Evolutionary conservation across 2,113 vertebrate species (phyloP).

Genomic region (Uropsilus gracilis): DNA sequence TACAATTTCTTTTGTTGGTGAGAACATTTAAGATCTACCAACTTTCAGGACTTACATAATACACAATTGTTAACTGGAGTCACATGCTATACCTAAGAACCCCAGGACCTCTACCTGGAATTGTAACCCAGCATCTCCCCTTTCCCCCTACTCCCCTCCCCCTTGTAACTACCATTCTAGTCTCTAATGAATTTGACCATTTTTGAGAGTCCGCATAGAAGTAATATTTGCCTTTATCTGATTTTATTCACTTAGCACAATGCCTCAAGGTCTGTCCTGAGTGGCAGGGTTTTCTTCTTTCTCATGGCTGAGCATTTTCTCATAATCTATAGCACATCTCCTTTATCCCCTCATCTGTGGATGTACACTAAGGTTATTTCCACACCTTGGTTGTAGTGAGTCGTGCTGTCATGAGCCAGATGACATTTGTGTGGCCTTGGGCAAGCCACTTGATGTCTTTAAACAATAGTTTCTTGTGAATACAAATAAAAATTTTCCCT

Average conservation of each 20-base stretch:
- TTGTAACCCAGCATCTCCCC: background rate
- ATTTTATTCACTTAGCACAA: background rate
- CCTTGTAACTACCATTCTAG: background rate
- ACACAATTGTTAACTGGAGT: background rate
- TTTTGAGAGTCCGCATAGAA: background rate
- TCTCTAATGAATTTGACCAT: background rate
- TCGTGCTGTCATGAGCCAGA: background rate
- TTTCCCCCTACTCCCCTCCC: background rate
- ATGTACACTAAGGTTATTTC: background rate
- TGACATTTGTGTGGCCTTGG: background rate
- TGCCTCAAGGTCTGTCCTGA: background rate
- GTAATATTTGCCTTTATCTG: background rate
- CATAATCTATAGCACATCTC: background rate
- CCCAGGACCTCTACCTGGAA: background rate
- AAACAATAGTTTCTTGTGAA: background rate
- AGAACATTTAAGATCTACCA: background rate
- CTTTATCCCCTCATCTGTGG: background rate
- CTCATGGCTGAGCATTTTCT: too few species aligned
- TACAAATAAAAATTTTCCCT: background rate
- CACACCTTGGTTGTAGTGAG: background rate
- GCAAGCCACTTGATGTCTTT: slow-evolving; percentile 5
- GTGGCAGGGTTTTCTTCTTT: background rate
- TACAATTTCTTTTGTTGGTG: background rate
- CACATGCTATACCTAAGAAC: background rate
- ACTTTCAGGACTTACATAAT: background rate